These are phyloP conservation scores for Acleris emargana DNA, from an alignment of 2,888 invertebrate genomes.

Conservation along the genomic window DNA sequence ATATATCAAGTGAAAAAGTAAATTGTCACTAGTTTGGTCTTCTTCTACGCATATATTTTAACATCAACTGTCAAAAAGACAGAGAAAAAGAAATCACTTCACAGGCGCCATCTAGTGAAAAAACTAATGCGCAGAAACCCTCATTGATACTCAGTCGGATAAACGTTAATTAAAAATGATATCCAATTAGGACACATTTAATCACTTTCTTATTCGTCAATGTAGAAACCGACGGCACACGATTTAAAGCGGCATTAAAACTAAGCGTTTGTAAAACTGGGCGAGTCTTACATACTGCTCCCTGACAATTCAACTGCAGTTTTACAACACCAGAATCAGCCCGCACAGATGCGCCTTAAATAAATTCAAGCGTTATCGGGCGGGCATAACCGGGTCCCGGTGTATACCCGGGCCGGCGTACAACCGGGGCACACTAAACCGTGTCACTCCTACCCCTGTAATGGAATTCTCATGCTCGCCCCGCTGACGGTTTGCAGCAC, in stretches of 20 bases:
- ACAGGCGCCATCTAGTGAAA: too few relatives aligned
- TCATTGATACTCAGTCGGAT: too few relatives aligned
- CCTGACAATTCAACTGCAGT: conserved; percentile 9
- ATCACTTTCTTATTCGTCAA: too few relatives aligned
- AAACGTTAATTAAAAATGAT: too few relatives aligned
- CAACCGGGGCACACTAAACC: conserved; percentile 50
- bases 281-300: too few relatives aligned
- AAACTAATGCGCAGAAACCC: too few relatives aligned
- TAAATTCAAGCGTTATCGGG: conserved; percentile 55
- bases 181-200: too few relatives aligned
- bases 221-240: background rate
- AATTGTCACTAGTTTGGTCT: too few relatives aligned
- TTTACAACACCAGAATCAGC: conserved; percentile 13
- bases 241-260: background rate
- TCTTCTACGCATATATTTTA: too few relatives aligned
- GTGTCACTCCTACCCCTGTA: conserved; percentile 72
- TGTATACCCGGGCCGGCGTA: conserved; percentile 30
- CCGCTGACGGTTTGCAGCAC: conserved; percentile 70
- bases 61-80: too few relatives aligned
- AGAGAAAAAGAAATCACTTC: too few relatives aligned
- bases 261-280: background rate
- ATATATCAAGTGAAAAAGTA: too few relatives aligned
- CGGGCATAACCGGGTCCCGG: conserved; percentile 36
- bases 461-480: conserved; percentile 81
- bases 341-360: conserved; percentile 50